Evolutionary conservation across 2,888 invertebrate species (phyloP).

Genomic region (Cheilosia urbana): DNA sequence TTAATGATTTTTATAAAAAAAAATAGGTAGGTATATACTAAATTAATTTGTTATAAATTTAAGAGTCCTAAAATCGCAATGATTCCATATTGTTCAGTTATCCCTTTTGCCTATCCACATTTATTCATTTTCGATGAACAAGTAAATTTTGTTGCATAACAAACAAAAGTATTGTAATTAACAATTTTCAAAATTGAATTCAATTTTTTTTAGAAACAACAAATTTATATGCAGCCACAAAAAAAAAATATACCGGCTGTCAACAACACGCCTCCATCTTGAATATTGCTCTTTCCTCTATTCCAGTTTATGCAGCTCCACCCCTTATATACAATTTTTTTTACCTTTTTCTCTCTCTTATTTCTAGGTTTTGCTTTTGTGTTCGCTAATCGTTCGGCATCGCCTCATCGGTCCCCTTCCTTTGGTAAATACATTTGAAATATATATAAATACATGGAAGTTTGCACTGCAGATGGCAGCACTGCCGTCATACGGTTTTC

Average conservation of each 20-base stretch:
- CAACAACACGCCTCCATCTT: constrained; percentile 33
- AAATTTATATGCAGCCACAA: neutral
- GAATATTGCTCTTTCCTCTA: neutral
- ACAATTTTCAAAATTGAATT: neutral
- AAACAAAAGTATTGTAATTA: too few species aligned
- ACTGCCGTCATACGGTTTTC: neutral
- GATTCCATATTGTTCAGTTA: too few species aligned
- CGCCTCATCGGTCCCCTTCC: constrained; percentile 6
- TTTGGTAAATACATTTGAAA: constrained; percentile 27
- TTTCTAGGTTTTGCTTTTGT: neutral
- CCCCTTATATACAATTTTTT: constrained; percentile 14
- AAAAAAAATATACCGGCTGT: neutral
- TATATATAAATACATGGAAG: neutral
- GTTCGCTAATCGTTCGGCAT: neutral
- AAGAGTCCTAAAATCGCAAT: too few species aligned
- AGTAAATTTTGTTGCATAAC: too few species aligned
- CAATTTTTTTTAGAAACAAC: too few species aligned
- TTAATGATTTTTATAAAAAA: neutral
- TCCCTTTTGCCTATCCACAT: too few species aligned
- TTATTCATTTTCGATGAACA: too few species aligned
- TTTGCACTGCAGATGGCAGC: constrained; percentile 27
- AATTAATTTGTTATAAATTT: neutral
- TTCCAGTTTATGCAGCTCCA: constrained; percentile 49
- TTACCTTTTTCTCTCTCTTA: constrained; percentile 3
- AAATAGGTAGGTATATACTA: too few species aligned